Conservation (phyloP, 2,888 invertebrate genomes). For the Kryphioiulus occultus region DNA sequence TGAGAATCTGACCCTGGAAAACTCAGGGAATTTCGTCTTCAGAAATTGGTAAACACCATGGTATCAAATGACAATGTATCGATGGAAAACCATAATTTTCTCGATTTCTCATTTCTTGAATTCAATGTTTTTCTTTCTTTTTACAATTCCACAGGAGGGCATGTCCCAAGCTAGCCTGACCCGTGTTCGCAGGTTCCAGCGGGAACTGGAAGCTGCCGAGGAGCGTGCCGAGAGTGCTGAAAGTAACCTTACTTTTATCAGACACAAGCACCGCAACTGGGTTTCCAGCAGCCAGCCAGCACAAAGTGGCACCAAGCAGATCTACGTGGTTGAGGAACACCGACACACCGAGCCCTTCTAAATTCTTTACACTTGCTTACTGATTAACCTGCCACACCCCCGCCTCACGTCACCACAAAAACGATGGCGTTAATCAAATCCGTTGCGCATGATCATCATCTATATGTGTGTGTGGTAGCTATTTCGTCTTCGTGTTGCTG, state of each 20-base stretch:
- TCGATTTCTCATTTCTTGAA: not conserved
- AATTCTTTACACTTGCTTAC: constrained; percentile 38
- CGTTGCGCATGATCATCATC: constrained; percentile 40
- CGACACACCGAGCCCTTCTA: constrained; percentile 53
- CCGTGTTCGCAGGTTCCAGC: constrained; percentile 96
- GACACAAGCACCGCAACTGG: constrained; percentile 98
- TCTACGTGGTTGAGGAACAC: constrained; percentile 59
- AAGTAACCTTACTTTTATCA: constrained; percentile 91
- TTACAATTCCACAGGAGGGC: constrained; percentile 74
- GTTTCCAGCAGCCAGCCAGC: constrained; percentile 93
- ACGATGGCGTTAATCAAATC: constrained; percentile 43
- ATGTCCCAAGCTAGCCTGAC: constrained; percentile 91
- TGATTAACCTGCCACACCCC: constrained; percentile 46
- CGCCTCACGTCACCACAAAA: constrained; percentile 42
- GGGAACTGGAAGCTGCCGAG: constrained; percentile 96
- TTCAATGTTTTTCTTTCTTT: not conserved
- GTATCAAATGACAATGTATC: no score
- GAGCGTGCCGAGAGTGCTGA: constrained; percentile 95
- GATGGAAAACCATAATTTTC: no score
- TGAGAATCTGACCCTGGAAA: no score
- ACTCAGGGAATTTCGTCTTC: no score
- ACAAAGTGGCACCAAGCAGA: constrained; percentile 69
- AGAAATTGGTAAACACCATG: no score
- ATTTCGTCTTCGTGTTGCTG: constrained; percentile 36
- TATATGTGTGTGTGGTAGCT: constrained; percentile 39